Percentiles rank a stretch among this genome's conserved stretches.
Evolutionary conservation across 2,888 invertebrate genomes (phyloP).

Genomic region (Meloe dianella): DNA sequence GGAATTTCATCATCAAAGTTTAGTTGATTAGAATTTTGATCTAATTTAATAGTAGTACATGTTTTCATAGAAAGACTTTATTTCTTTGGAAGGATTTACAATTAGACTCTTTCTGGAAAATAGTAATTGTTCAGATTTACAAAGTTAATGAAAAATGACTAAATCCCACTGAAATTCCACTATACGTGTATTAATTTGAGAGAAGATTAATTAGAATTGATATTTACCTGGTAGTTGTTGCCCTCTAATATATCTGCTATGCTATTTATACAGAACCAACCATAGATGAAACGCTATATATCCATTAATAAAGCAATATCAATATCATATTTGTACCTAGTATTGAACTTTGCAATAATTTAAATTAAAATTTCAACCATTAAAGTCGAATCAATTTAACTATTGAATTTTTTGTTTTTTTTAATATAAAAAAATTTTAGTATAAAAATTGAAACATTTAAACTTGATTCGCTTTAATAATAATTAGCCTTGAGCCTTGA

Average conservation of each 20-base stretch:
- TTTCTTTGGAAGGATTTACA: not conserved
- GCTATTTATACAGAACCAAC: not conserved
- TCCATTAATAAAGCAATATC: not conserved
- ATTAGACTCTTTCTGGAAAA: not conserved
- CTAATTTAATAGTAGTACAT: not conserved
- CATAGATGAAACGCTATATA: too few species aligned
- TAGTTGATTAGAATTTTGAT: not conserved
- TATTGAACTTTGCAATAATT: not conserved
- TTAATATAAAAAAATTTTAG: too few species aligned
- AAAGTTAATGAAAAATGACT: not conserved
- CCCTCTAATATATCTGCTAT: not conserved
- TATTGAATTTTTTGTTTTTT: too few species aligned
- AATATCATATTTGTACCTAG: not conserved
- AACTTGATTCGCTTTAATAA: not conserved
- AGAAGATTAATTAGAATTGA: not conserved
- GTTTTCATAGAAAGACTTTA: not conserved
- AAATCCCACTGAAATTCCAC: not conserved
- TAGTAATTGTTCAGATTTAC: not conserved
- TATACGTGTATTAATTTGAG: not conserved
- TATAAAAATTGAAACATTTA: not conserved
- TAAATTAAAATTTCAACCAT: not conserved
- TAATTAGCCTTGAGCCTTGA: constrained; percentile 7
- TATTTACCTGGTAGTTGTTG: not conserved
- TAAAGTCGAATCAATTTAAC: not conserved
- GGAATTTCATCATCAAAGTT: not conserved